These are phyloP conservation scores for Tragelaphus strepsiceros DNA, from an alignment of 2,113 vertebrate species.

Conservation along the genomic window DNA sequence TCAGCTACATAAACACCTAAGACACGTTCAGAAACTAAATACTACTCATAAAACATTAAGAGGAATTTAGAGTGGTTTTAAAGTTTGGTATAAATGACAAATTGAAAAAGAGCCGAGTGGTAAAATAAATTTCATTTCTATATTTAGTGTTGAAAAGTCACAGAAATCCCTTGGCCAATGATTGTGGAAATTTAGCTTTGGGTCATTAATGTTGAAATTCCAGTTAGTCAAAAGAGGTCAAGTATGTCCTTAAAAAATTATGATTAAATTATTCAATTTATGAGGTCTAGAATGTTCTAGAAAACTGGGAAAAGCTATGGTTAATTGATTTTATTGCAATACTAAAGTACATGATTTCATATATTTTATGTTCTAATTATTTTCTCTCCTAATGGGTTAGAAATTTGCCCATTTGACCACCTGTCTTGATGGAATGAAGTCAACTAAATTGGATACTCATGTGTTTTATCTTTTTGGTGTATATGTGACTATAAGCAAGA, in stretches of 20 bases:
- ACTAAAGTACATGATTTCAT: neutral
- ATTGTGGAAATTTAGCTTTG: slow-evolving; percentile 15
- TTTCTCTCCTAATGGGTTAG: neutral
- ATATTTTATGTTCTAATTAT: neutral
- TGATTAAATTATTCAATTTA: slow-evolving; percentile 19
- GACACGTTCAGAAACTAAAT: neutral
- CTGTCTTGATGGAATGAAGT: neutral
- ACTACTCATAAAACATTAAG: slow-evolving; percentile 60
- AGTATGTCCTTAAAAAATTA: slow-evolving; percentile 4
- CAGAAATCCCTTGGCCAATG: slow-evolving; percentile 23
- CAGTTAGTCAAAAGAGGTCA: slow-evolving; percentile 18
- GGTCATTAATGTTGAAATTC: neutral
- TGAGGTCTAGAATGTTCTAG: neutral
- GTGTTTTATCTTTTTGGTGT: neutral
- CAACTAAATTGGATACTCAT: neutral
- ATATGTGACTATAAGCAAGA: neutral
- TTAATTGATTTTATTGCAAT: neutral
- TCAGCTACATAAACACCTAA: neutral
- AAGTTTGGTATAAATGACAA: slow-evolving; percentile 25
- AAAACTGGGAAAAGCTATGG: neutral
- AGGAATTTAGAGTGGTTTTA: slow-evolving; percentile 49
- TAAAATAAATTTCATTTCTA: slow-evolving; percentile 45
- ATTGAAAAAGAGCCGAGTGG: slow-evolving; percentile 22
- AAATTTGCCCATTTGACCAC: neutral
- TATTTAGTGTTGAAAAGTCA: slow-evolving; percentile 43